Evolutionary conservation across 2,113 vertebrate genomes (phyloP).

Genomic region (Phyllopteryx taeniolatus): DNA sequence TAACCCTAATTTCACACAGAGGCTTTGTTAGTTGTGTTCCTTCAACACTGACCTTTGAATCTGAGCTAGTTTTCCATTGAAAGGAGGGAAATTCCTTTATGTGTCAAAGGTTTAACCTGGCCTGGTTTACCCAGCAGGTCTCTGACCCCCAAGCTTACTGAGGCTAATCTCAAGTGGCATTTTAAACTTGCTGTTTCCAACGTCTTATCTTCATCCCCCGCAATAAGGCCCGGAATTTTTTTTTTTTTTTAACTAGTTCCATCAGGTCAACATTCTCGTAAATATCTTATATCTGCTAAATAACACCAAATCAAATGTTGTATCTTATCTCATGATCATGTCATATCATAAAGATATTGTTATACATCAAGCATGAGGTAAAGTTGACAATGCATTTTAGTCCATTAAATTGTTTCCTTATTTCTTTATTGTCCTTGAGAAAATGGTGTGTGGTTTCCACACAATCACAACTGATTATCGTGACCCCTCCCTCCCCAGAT

Average conservation of each 20-base stretch:
- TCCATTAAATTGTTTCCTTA: background rate
- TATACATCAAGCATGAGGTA: background rate
- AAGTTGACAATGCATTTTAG: background rate
- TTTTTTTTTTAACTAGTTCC: background rate
- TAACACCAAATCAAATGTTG: background rate
- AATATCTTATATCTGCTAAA: background rate
- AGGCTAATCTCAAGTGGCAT: slow-evolving; percentile 44
- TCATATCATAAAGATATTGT: background rate
- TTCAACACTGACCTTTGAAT: background rate
- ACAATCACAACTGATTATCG: background rate
- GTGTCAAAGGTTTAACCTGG: slow-evolving; percentile 2
- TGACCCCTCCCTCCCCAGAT: background rate
- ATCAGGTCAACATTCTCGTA: background rate
- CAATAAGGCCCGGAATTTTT: background rate
- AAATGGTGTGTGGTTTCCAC: background rate
- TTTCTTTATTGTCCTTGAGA: slow-evolving; percentile 1
- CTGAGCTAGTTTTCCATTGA: background rate
- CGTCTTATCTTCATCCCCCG: slow-evolving; percentile 6
- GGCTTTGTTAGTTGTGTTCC: background rate
- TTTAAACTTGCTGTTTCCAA: slow-evolving; percentile 36
- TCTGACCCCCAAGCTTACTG: slow-evolving; percentile 1
- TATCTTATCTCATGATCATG: background rate
- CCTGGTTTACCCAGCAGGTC: background rate
- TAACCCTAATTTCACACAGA: background rate
- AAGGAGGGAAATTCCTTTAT: slow-evolving; percentile 1